Percentiles rank a stretch among this genome's conserved stretches.
These are phyloP conservation scores for Dendrolimus houi DNA, from an alignment of 2,888 invertebrate species.

Conservation along the genomic window DNA sequence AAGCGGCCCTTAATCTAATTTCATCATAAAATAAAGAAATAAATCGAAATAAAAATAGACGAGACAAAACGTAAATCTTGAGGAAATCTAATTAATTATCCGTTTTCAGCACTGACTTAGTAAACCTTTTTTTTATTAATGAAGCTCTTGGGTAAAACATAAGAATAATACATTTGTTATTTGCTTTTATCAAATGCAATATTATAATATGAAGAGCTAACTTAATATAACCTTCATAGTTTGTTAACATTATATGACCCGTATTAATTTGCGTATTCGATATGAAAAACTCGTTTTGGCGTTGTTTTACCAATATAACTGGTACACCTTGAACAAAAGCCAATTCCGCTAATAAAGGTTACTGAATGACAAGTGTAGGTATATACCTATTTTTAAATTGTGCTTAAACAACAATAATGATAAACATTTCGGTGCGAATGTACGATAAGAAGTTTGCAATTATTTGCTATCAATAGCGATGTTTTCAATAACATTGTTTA, in stretches of 20 bases:
- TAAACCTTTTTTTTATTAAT: too few species aligned
- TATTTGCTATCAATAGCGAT: constrained; percentile 6
- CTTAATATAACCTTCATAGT: constrained; percentile 32
- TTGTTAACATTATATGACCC: constrained; percentile 49
- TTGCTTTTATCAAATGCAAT: too few species aligned
- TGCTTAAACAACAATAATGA: constrained; percentile 15
- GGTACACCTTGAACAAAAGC: constrained; percentile 38
- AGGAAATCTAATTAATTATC: too few species aligned
- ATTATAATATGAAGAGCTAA: too few species aligned
- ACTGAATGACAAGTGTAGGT: constrained; percentile 31
- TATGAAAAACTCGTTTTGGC: constrained; percentile 41
- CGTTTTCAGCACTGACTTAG: too few species aligned
- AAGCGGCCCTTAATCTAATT: too few species aligned
- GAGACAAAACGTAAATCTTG: too few species aligned
- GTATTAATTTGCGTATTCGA: constrained; percentile 26
- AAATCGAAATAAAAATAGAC: too few species aligned
- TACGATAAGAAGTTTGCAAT: constrained; percentile 38
- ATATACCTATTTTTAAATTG: constrained; percentile 10
- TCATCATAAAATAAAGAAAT: too few species aligned
- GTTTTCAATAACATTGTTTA: constrained; percentile 4
- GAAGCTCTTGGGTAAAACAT: too few species aligned
- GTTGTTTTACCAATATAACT: constrained; percentile 37
- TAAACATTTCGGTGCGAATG: constrained; percentile 25
- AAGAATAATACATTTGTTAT: too few species aligned
- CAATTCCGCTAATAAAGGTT: constrained; percentile 47